Evolutionary conservation across 2,797 vertebrate species (phyloP), one percentile per base, ranked within the genome.

Genomic region (Ambastaia sidthimunki): DNA sequence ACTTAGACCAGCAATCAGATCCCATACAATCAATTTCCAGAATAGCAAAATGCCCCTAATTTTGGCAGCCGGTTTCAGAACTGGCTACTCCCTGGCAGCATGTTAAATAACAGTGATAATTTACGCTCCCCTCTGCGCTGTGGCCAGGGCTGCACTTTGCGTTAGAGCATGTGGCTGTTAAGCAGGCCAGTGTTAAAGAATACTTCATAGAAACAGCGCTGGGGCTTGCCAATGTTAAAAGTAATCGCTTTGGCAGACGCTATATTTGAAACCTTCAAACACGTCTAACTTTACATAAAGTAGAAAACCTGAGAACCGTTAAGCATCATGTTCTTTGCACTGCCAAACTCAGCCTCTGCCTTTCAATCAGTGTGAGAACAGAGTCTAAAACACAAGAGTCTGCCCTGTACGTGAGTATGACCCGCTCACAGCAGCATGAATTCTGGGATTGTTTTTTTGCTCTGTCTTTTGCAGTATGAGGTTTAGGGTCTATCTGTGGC

Each of bases 61-160:
- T 89, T 92, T 90, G 92, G 86, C 91, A 90, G 89, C 91, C 91
- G 90, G 85, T 88, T 88, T 84, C 67, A 89, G 91, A 90, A 89
- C 89, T 90, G 90, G 86, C 87, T 86, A 80, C 85, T 90, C 90
- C 86, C 86, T 75, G 68, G 86, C 84, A 88, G 88, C 89, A 88
- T 88, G 90, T 87, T 91, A 85, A 91, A 86, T 92, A 90, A 87
- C 85, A 86, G 89, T 85, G 80, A 86, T 89, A 88, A 92, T 91
- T 92, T 90, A 78, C 88, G 84, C 86, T 87, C 70, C 55, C 82
- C 86, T 85, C 76, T 86, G 90, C 71, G 47, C 85, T 84, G 84
- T 37, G 88, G 86, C 89, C 87, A 88, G 63, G n/a, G 80, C 86
- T 88, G 73, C 25, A 74, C 84, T 88, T 85, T 88, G 65, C 74